Base-by-base conservation (phyloP, 2,888 invertebrate genomes). In the Hipparchia semele region DNA sequence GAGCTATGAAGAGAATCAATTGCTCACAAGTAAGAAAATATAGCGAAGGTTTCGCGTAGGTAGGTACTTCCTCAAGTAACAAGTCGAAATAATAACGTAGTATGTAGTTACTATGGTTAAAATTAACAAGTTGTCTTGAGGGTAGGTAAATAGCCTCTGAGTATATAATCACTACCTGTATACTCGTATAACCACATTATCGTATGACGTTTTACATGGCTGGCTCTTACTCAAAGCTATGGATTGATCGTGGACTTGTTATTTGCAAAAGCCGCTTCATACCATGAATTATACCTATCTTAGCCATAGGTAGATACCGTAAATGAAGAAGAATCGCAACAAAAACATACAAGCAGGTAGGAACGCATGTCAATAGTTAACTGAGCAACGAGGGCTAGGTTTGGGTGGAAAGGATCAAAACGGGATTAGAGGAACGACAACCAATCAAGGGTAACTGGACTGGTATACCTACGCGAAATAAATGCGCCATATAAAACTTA, bases 391-490 rank as follows among this genome's bases (percentile, higher is more conserved):
- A 93, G 94, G 94, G 94, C 95, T 90, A 91, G 89, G 90, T 92
- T 90, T 88, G 91, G 95, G 94, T 94, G 94, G 95, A 94, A 94
- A 92, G 95, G 95, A 95, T 95, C 95, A 95, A 95, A 95, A 94
- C 92, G 94, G 95, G 95, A 95, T 95, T 95, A 95, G 95, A 94
- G 92, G 93, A 95, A 95, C 95, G 95, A 94, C 95, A 95, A 95
- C 95, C 95, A 95, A 95, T 95, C 95, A 95, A 95, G 95, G 94
- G 94, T 94, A 94, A 94, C 94, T 93, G 94, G 94, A 94, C 94
- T 90, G 90, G 85, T 93, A 91, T 94, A 94, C 92, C 94, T 94
- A 94, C 92, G 88, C 88, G 88, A 94, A 91, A 94, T 94, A 94
- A 94, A 93, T 93, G 91, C 90, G 90, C 86, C 90, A 90, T 91